Conservation (phyloP, 2,113 vertebrate genomes). For the Podarcis cretensis region DNA sequence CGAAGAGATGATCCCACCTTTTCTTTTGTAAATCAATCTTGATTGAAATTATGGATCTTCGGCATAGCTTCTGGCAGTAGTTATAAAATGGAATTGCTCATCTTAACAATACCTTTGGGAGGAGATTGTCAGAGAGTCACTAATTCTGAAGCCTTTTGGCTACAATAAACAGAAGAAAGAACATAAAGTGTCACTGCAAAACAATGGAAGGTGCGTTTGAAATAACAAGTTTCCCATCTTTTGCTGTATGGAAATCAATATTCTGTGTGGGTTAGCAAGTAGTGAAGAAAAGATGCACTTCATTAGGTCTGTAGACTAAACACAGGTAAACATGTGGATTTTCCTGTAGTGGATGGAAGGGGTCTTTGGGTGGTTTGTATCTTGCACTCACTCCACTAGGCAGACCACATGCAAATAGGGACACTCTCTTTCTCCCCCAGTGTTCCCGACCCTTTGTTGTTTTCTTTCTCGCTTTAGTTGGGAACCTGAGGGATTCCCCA, state of each 20-base stretch:
- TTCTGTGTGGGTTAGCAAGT: constrained; percentile 34
- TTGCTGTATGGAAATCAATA: constrained; percentile 52
- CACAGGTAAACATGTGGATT: neutral
- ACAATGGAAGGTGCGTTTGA: constrained; percentile 47
- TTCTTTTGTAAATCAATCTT: constrained; percentile 29
- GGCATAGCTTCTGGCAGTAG: constrained; percentile 52
- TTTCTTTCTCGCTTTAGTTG: neutral
- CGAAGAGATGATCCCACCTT: constrained; percentile 24
- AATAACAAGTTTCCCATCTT: constrained; percentile 40
- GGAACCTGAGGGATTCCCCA: neutral
- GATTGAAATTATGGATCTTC: constrained; percentile 51
- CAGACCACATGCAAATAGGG: neutral
- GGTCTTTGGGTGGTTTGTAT: no score
- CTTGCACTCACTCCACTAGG: no score
- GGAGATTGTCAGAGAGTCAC: constrained; percentile 38
- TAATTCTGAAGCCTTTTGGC: constrained; percentile 34
- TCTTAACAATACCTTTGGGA: neutral
- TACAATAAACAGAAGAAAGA: constrained; percentile 42
- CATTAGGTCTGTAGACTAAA: constrained; percentile 45
- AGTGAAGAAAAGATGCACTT: constrained; percentile 37
- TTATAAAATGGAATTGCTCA: constrained; percentile 53
- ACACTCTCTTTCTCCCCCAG: neutral
- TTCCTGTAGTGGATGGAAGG: no score
- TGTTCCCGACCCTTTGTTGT: neutral
- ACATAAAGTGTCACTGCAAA: constrained; percentile 38